phyloP scores from a whole-genome alignment of 2,113 vertebrate species.

The Coracopsis vasa region DNA sequence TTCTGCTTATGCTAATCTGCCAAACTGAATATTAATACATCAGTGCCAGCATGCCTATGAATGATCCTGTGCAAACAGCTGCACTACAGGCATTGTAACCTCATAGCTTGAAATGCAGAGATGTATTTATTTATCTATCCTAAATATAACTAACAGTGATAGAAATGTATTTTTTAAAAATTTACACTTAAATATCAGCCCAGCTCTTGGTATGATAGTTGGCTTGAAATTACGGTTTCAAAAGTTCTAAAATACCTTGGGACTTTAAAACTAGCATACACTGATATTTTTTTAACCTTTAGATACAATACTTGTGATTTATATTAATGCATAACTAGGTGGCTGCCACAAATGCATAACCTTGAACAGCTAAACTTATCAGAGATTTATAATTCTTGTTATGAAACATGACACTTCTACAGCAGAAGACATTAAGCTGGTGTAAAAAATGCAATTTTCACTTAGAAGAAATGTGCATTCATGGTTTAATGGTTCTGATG shows the following conservation, averaged over 20 bases:
- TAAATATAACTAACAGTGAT: constrained; percentile 24
- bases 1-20: neutral
- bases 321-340: neutral
- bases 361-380: neutral
- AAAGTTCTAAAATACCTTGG: neutral
- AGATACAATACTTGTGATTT: neutral
- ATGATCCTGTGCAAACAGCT: neutral
- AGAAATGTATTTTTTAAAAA: neutral
- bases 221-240: neutral
- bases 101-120: neutral
- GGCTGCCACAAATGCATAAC: neutral
- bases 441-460: neutral
- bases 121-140: neutral
- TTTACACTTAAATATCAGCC: neutral
- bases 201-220: neutral
- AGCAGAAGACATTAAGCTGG: neutral
- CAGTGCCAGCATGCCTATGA: neutral
- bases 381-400: neutral
- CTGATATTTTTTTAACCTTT: neutral
- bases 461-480: neutral
- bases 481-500: neutral
- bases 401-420: neutral
- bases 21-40: neutral
- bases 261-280: neutral
- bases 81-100: neutral